Evolutionary conservation across 2,888 invertebrate species (phyloP).

Genomic region (Copidosoma aretas): DNA sequence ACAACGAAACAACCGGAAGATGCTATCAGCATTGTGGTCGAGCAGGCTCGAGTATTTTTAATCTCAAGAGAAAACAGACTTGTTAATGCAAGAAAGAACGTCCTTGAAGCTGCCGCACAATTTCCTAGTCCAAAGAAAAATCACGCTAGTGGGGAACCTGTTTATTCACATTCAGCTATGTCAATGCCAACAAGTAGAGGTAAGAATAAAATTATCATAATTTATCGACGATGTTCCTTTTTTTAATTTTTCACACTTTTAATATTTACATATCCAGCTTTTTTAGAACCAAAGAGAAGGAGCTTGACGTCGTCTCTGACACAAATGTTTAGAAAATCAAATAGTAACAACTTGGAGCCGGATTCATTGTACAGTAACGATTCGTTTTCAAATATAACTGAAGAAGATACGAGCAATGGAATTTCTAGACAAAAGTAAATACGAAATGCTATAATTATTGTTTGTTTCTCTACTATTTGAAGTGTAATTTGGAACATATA

Average conservation of each 20-base stretch:
- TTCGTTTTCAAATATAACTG: slow-evolving; percentile 41
- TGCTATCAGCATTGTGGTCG: slow-evolving; percentile 69
- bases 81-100: slow-evolving; percentile 73
- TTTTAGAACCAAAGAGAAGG: slow-evolving; percentile 72
- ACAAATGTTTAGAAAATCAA: slow-evolving; percentile 76
- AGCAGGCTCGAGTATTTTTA: slow-evolving; percentile 80
- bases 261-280: slow-evolving; percentile 10
- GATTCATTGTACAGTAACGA: slow-evolving; percentile 48
- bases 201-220: slow-evolving; percentile 40
- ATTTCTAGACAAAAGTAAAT: slow-evolving; percentile 27
- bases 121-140: slow-evolving; percentile 43
- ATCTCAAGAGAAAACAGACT: slow-evolving; percentile 80
- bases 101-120: slow-evolving; percentile 64
- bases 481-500: not conserved
- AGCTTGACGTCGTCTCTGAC: slow-evolving; percentile 79
- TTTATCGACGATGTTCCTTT: slow-evolving; percentile 6
- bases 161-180: slow-evolving; percentile 38
- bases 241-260: not conserved
- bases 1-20: slow-evolving; percentile 70
- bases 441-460: not conserved
- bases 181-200: slow-evolving; percentile 60
- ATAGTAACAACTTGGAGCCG: slow-evolving; percentile 54
- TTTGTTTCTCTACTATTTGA: not conserved
- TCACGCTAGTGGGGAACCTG: slow-evolving; percentile 19
- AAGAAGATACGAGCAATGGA: slow-evolving; percentile 52